Evolutionary conservation across 2,797 vertebrate species (phyloP).

Genomic region (Scarus forsteni): DNA sequence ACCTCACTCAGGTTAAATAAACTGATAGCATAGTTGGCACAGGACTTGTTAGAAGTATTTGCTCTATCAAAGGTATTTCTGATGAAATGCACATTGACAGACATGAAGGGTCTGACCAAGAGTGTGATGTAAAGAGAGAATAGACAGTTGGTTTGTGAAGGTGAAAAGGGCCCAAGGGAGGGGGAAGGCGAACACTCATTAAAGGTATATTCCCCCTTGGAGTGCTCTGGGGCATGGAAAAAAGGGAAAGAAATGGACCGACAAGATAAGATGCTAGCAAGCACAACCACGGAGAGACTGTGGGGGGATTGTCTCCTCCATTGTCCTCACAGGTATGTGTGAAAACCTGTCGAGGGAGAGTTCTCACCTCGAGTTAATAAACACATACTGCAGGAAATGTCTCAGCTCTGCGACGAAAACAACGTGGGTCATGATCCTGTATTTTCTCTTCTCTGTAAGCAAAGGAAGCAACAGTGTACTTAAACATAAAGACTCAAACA

Average conservation of each 20-base stretch:
- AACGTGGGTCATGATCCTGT: slow-evolving; percentile 35
- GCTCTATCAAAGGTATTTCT: slow-evolving; percentile 37
- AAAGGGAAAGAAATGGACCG: slow-evolving; percentile 28
- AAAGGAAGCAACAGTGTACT: slow-evolving; percentile 8
- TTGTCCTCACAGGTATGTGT: slow-evolving; percentile 76
- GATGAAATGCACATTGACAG: slow-evolving; percentile 66
- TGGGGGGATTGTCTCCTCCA: slow-evolving; percentile 60
- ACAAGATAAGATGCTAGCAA: slow-evolving; percentile 60
- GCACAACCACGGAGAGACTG: slow-evolving; percentile 32
- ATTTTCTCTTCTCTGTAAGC: slow-evolving; percentile 46
- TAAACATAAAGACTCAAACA: slow-evolving; percentile 14
- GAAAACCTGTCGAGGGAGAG: slow-evolving; percentile 70
- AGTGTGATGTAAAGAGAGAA: slow-evolving; percentile 18
- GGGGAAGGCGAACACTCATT: slow-evolving; percentile 67
- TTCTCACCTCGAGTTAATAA: slow-evolving; percentile 80
- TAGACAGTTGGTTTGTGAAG: slow-evolving; percentile 63
- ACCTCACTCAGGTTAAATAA: slow-evolving; percentile 1
- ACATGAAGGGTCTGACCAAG: slow-evolving; percentile 20
- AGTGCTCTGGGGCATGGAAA: slow-evolving; percentile 51
- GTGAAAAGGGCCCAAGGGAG: slow-evolving; percentile 69
- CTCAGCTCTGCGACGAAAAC: slow-evolving; percentile 69
- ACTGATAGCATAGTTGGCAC: slow-evolving; percentile 10
- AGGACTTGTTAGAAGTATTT: slow-evolving; percentile 33
- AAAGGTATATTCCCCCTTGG: slow-evolving; percentile 65
- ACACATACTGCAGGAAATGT: slow-evolving; percentile 77